Conservation (phyloP, 2,113 vertebrate genomes). For the Odontesthes bonariensis region DNA sequence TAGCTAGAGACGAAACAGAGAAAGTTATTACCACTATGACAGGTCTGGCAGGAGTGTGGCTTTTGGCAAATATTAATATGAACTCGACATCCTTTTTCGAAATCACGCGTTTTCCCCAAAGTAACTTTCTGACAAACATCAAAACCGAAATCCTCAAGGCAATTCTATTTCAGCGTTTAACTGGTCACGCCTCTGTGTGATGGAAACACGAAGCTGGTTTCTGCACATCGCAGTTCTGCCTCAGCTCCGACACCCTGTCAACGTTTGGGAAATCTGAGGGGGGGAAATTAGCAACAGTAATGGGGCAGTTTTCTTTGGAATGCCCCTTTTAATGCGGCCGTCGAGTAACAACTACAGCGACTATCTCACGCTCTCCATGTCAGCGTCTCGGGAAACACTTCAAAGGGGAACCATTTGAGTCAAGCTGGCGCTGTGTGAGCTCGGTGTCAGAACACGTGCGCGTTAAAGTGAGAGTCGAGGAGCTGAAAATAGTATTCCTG, state of each 20-base stretch:
- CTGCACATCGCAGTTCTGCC: conserved; percentile 53
- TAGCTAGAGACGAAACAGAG: conserved; percentile 1
- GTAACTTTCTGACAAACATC: conserved; percentile 17
- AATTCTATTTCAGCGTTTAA: conserved; percentile 9
- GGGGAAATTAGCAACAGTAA: conserved; percentile 58
- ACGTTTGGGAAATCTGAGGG: conserved; percentile 66
- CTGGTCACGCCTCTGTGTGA: background rate
- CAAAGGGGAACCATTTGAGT: conserved; percentile 63
- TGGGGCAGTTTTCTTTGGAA: conserved; percentile 74
- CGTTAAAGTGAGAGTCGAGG: conserved; percentile 40
- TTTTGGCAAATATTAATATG: background rate
- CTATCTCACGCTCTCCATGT: conserved; percentile 63
- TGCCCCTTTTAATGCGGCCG: conserved; percentile 61
- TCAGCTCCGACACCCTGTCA: conserved; percentile 12
- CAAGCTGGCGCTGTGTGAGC: conserved; percentile 47
- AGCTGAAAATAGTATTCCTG: conserved; percentile 64
- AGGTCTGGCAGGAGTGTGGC: conserved; percentile 1
- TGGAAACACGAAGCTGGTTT: conserved; percentile 37
- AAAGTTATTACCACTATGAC: background rate
- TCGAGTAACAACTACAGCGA: conserved; percentile 52
- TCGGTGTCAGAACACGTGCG: conserved; percentile 43
- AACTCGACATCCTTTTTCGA: conserved; percentile 40
- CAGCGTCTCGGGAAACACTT: conserved; percentile 52
- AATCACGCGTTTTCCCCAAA: conserved; percentile 20
- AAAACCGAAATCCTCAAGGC: conserved; percentile 28